Evolutionary conservation across 2,113 vertebrate species (phyloP), one percentile per base, ranked within the genome.

Genomic region (Dicrurus megarhynchus): DNA sequence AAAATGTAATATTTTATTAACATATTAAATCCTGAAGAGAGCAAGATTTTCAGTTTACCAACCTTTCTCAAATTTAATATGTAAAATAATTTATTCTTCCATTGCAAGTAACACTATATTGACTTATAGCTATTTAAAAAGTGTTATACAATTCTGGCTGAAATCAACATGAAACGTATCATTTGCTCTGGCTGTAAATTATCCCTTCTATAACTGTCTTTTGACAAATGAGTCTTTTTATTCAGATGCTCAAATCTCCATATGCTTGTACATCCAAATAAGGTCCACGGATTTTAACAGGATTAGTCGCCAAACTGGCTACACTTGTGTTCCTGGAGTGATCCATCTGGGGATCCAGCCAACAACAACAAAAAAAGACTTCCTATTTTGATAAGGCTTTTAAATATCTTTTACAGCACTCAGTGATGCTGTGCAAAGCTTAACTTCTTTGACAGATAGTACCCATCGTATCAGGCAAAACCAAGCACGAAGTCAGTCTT

Each of bases 291-390:
- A 71, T 90, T 95, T 86, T 70, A 87, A 78, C 71, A 86, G 49
- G 93, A 92, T 90, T 94, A 89, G 47, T 78, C 0, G 6, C 73
- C 80, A 90, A 78, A 90, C 83, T 93, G 85, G 92, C 57, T 87
- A 64, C 64, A 57, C 26, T 84, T 75, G 69, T 75, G 53, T 70
- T 92, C 65, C 49, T 1, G 3, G 69, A 93, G 68, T 44, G 83
- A 96, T 95, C 82, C 56, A 81, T 95, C 88, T 96, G 88, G 86
- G 85, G 93, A 96, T 35, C 61, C 73, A 92, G 88, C 90, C 90
- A 94, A 88, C 39, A 95, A 70, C 56, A 74, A 35, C 44, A 84
- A 80, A 30, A 89, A 91, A 87, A 73, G 30, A 28, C 44, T 90
- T 86, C 76, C 52, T 71, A 49, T 89, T 90, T 91, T 78, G 75